Evolutionary conservation across 1,140 invertebrate genomes (phyloP).

Genomic region (Olivierus martensii): DNA sequence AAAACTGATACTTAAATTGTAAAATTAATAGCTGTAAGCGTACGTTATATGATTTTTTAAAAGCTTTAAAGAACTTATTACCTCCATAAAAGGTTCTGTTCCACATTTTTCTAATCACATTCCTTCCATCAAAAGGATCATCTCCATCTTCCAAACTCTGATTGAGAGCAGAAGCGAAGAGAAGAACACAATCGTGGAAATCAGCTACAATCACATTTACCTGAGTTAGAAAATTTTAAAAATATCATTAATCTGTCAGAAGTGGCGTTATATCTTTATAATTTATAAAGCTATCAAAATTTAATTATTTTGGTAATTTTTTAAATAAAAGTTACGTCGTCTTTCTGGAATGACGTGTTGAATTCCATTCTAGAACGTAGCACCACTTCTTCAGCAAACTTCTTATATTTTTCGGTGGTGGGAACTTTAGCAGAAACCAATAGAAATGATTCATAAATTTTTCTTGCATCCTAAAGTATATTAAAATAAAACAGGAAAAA

Average conservation of each 20-base stretch:
- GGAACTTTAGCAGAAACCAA: constrained; percentile 15
- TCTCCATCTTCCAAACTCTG: constrained; percentile 69
- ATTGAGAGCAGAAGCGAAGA: constrained; percentile 79
- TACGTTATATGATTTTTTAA: no score
- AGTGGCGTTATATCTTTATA: no score
- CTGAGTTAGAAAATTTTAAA: constrained; percentile 1
- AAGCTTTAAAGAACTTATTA: constrained; percentile 22
- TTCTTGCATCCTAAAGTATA: constrained; percentile 15
- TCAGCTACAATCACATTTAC: constrained; percentile 60
- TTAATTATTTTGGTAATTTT: no score
- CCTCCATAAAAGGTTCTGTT: constrained; percentile 69
- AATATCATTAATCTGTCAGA: no score
- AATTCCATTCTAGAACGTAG: constrained; percentile 6
- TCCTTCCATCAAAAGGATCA: constrained; percentile 20
- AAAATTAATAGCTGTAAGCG: no score
- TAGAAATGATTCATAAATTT: constrained; percentile 19
- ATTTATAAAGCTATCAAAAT: no score
- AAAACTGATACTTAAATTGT: no score
- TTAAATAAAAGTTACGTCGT: neutral
- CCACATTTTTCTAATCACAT: constrained; percentile 76
- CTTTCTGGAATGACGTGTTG: neutral
- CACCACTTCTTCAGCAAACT: constrained; percentile 14
- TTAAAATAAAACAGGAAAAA: neutral
- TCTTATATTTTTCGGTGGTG: constrained; percentile 5
- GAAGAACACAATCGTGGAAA: constrained; percentile 84